Evolutionary conservation across 2,797 vertebrate species (phyloP).

Genomic region (Tragelaphus eurycerus): DNA sequence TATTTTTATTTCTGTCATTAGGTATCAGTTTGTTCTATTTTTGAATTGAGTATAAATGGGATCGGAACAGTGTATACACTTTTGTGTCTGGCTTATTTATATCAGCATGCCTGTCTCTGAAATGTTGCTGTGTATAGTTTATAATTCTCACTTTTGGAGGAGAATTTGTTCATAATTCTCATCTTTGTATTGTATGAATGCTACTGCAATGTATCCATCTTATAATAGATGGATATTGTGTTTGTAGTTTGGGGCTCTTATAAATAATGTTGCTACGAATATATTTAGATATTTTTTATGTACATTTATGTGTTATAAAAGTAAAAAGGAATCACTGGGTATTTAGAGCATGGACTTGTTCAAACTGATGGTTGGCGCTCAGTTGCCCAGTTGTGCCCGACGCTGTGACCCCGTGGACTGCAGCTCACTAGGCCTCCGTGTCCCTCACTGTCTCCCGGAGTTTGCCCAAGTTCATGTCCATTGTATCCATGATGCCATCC

Average conservation of each 20-base stretch:
- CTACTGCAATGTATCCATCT: not conserved
- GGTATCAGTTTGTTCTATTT: not conserved
- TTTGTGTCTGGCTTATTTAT: not conserved
- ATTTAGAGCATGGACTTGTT: not conserved
- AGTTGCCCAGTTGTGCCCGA: fast-evolving
- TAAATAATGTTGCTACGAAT: not conserved
- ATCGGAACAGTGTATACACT: not conserved
- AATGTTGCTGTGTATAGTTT: not conserved
- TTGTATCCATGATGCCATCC: not conserved
- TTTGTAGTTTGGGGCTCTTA: not conserved
- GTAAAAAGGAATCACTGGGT: not conserved
- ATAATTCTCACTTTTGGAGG: not conserved
- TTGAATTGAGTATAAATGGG: not conserved
- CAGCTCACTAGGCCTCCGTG: not conserved
- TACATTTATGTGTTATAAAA: not conserved
- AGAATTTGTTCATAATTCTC: not conserved
- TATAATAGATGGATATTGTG: not conserved
- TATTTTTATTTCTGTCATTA: not conserved
- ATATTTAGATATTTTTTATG: not conserved
- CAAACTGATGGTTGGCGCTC: not conserved
- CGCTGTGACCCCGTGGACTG: not conserved
- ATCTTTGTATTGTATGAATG: too few relatives aligned
- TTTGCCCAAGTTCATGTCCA: not conserved
- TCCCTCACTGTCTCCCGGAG: not conserved
- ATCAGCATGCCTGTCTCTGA: not conserved